Conservation (phyloP, 2,888 invertebrate species). For the Acanthosepion esculentum region DNA sequence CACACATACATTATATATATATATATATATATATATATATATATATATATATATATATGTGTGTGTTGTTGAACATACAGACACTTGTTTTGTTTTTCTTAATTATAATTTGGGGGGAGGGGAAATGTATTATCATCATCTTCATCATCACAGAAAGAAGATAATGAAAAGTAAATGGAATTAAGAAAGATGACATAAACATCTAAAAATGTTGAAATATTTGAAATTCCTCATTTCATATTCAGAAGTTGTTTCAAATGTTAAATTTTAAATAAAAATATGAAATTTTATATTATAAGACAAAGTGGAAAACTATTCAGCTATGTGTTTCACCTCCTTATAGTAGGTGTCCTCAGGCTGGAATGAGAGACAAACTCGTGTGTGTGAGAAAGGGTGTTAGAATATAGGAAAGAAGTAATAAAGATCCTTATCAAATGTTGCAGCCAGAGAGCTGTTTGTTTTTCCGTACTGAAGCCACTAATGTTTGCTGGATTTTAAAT, state of each 20-base stretch:
- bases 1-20: too few species aligned
- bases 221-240: background rate
- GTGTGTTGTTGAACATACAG: background rate
- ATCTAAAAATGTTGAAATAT: background rate
- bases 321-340: too few species aligned
- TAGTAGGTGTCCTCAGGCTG: background rate
- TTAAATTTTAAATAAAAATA: background rate
- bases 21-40: too few species aligned
- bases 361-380: background rate
- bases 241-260: background rate
- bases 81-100: constrained; percentile 4
- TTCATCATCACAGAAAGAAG: background rate
- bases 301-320: too few species aligned
- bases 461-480: too few species aligned
- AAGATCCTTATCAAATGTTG: too few species aligned
- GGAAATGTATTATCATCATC: background rate
- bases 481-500: too few species aligned
- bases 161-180: background rate
- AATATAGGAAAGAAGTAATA: too few species aligned
- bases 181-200: background rate
- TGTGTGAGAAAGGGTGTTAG: too few species aligned
- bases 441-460: too few species aligned
- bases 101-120: background rate
- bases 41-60: background rate
- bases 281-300: too few species aligned